Base-by-base conservation (phyloP, 2,888 invertebrate genomes). In the Callinectes sapidus region DNA sequence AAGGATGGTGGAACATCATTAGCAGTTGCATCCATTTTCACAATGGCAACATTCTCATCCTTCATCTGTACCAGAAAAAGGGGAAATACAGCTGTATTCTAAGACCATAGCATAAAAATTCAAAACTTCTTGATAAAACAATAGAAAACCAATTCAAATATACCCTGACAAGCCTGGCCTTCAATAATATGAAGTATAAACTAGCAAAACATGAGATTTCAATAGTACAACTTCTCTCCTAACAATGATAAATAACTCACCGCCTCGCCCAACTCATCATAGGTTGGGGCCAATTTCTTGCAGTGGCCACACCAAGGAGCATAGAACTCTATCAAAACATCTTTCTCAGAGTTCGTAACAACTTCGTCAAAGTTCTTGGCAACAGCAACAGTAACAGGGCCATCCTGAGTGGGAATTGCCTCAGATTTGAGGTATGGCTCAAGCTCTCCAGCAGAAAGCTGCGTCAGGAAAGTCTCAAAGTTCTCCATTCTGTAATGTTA, bases 241-340 rank as follows among this genome's bases (percentile, higher is more conserved):
- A 28, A 10, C 10, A 71, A 28, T 71, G 28, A 71, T 13, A 10
- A 61, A 61, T 89, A 86, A 85, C 94, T 95, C 95, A 97, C 97
- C 96, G 98, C 98, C 93, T 97, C 97, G 77, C 98, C 99, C 61
- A 99, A 96, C 96, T 99, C 99, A 93, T 99, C 99, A 96, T 97
- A 99, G 91, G 98, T 97, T 35, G 99, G 99, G 2, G 98, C 97
- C 89, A 99, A 96, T 96, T 98, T 98, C 96, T 99, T 99, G 96
- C 99, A 99, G 95, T 99, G 99, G 95, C 99, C 99, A 96, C 99
- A 99, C 99, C 99, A 99, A 0, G 99, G 99, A 66, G 99, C 99
- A 96, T 99, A 99, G 96, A 99, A 99, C 96, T 99, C 99, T 95
- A 99, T 97, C 86, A 99, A 97, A 2, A 98, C 98, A 96, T 99